Percentiles rank a stretch among this genome's conserved stretches.
These are phyloP conservation scores for Diprion similis DNA, from an alignment of 1,140 invertebrate species.

Conservation along the genomic window DNA sequence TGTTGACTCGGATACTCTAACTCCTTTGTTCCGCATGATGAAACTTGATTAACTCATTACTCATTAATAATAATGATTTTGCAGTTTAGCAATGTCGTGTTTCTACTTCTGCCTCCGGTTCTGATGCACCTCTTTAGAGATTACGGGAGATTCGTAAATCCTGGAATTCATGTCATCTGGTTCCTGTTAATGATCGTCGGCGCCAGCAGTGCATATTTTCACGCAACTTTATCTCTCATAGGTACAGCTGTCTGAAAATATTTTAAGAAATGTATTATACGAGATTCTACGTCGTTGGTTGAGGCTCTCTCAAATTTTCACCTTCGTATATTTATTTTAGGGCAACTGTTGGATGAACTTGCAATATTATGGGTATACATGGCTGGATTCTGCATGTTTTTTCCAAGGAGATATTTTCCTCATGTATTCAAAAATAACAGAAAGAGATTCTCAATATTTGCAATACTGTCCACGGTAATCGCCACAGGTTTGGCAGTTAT, in stretches of 20 bases:
- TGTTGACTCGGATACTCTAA: neutral
- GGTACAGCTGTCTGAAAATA: conserved; percentile 57
- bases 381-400: conserved; percentile 77
- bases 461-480: conserved; percentile 65
- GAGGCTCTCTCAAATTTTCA: neutral
- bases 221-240: conserved; percentile 80
- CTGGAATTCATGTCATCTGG: conserved; percentile 80
- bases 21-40: conserved; percentile 4
- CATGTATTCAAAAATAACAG: conserved; percentile 70
- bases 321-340: conserved; percentile 44
- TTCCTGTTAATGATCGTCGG: conserved; percentile 78
- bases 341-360: conserved; percentile 80
- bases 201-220: conserved; percentile 82
- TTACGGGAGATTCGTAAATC: conserved; percentile 76
- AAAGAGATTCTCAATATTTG: conserved; percentile 65
- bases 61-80: conserved; percentile 30
- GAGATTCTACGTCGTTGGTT: neutral
- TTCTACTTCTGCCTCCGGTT: conserved; percentile 78
- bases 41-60: conserved; percentile 17
- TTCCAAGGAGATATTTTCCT: conserved; percentile 74
- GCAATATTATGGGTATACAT: conserved; percentile 84
- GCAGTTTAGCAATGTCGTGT: conserved; percentile 81
- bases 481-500: conserved; percentile 73
- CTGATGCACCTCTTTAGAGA: conserved; percentile 78
- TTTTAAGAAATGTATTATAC: conserved; percentile 17